Evolutionary conservation across 2,113 vertebrate genomes (phyloP).

Genomic region (Notarius lentiginosus): DNA sequence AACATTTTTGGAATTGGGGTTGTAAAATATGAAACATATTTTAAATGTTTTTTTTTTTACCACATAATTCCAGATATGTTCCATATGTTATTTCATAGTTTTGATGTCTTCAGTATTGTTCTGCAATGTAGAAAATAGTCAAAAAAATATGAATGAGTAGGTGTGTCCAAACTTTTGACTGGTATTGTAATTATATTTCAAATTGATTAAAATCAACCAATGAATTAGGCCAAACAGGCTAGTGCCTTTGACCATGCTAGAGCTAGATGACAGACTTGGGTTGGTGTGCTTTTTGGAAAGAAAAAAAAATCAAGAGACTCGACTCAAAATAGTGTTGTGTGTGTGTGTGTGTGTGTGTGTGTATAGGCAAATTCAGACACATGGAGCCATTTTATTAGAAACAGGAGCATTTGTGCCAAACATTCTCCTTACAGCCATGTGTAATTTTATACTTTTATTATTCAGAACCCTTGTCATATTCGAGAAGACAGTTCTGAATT

Average conservation of each 20-base stretch:
- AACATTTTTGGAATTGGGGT: too few relatives aligned
- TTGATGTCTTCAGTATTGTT: too few relatives aligned
- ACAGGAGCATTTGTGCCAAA: not conserved
- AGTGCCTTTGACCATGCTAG: not conserved
- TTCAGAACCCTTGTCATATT: not conserved
- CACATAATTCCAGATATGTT: too few relatives aligned
- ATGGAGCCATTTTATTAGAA: not conserved
- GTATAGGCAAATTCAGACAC: too few relatives aligned
- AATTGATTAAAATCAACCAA: not conserved
- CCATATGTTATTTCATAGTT: too few relatives aligned
- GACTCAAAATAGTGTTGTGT: not conserved
- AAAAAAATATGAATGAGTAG: too few relatives aligned
- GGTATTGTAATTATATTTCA: too few relatives aligned
- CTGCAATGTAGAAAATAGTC: too few relatives aligned
- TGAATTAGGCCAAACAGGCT: not conserved
- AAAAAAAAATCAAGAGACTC: not conserved
- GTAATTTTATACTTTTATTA: not conserved
- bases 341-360: too few relatives aligned
- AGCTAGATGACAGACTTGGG: not conserved
- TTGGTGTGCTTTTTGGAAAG: not conserved
- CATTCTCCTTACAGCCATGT: not conserved
- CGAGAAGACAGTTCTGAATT: not conserved
- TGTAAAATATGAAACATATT: too few relatives aligned
- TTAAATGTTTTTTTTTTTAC: too few relatives aligned
- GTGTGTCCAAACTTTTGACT: too few relatives aligned